Evolutionary conservation across 2,888 invertebrate genomes (phyloP).

Genomic region (Mesoligia furuncula): DNA sequence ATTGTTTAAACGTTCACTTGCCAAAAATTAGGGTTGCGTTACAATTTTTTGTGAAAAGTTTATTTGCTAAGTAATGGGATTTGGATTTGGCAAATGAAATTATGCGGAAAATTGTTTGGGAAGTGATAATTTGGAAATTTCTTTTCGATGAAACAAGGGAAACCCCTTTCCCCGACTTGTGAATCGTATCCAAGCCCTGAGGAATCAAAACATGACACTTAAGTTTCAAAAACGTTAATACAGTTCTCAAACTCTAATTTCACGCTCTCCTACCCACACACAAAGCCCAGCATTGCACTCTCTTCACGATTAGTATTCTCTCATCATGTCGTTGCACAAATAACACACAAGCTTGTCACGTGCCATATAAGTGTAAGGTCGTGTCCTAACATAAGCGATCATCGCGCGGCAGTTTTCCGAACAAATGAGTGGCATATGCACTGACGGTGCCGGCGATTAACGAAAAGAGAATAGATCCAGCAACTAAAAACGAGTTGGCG

Average conservation of each 20-base stretch:
- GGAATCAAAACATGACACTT: not conserved
- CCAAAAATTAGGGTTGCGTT: too few relatives aligned
- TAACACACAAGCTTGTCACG: conserved; percentile 4
- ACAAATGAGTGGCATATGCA: not conserved
- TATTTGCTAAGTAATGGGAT: too few relatives aligned
- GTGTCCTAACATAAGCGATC: not conserved
- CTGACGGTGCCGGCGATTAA: too few relatives aligned
- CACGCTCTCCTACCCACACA: not conserved
- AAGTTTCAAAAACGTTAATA: not conserved
- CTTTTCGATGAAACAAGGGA: too few relatives aligned
- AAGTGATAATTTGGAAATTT: too few relatives aligned
- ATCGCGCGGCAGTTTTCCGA: not conserved
- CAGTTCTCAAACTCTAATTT: conserved; percentile 15
- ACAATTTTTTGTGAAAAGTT: too few relatives aligned
- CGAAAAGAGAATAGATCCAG: not conserved
- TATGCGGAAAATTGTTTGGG: too few relatives aligned
- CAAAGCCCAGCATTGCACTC: conserved; percentile 19
- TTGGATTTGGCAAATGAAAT: too few relatives aligned
- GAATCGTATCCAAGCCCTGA: not conserved
- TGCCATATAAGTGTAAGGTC: not conserved
- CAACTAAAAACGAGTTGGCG: not conserved
- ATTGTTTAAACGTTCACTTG: too few relatives aligned
- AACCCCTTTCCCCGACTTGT: too few relatives aligned
- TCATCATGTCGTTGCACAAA: not conserved
- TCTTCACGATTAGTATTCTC: conserved; percentile 35